Base-by-base conservation (phyloP, 2,113 vertebrate species). In the Peucedramus taeniatus region DNA sequence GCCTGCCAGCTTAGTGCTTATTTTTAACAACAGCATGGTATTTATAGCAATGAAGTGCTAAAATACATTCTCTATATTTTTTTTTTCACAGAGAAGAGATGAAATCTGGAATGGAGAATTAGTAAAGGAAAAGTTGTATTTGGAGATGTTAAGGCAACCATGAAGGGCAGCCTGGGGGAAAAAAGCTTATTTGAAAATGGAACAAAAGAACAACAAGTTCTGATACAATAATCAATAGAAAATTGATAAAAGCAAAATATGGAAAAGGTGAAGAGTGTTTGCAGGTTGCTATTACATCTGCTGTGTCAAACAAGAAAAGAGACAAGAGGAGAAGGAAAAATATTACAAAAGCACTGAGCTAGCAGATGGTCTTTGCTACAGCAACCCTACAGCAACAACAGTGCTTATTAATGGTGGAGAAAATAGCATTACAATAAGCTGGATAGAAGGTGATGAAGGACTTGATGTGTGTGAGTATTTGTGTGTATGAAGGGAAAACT, bases 341-440 rank as follows among this genome's bases (percentile, higher is more conserved):
- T 31, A 42, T 24, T 59, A 30, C 0, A 0, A 72, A 80, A 72
- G 4, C 30, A 51, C 27, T 64, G 37, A 65, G 26, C 6, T 23
- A 27, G 42, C 6, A 79, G 28, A 53, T 26, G 6, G 5, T 51
- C 24, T 51, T 77, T 85, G 19, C 44, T 65, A 47, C 20, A 88
- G 28, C 65, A 60, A 10, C 40, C 22, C 5, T 23, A 57, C 15
- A 31, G 31, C 1, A 2, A 47, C 40, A 64, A 21, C 2, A 11
- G 5, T 6, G 3, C 37, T 66, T 2, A 0, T 18, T 63, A 68
- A 28, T 45, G 44, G 13, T 0, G 0, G 28, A 79, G 8, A 75
- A 85, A 80, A 40, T 1, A 60, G 9, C 21, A 35, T 50, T 81
- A 35, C 42, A 60, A 8, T 79, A 56, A 60, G 10, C 11, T 49